Conservation (phyloP, 2,888 invertebrate genomes). For the Aspidapion aeneum region DNA sequence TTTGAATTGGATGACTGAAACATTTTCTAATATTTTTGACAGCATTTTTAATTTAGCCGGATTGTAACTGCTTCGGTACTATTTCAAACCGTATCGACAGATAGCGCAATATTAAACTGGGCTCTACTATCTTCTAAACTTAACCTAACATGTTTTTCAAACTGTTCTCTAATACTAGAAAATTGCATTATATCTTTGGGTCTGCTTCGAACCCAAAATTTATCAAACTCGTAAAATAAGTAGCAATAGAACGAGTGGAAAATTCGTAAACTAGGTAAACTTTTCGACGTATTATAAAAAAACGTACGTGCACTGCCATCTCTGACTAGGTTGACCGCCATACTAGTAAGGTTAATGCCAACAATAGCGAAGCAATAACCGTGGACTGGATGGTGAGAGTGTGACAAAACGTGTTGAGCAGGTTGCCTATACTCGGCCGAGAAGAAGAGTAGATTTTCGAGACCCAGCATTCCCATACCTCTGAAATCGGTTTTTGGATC, state of each 20-base stretch:
- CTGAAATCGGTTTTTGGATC: constrained; percentile 98
- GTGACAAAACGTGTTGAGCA: constrained; percentile 78
- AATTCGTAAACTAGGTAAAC: constrained; percentile 63
- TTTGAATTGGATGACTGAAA: too few species aligned
- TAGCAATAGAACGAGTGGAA: constrained; percentile 95
- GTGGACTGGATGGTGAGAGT: constrained; percentile 84
- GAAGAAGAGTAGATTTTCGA: constrained; percentile 89
- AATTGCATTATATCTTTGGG: constrained; percentile 97
- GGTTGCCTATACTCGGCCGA: constrained; percentile 75
- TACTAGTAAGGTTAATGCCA: constrained; percentile 92
- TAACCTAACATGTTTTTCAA: constrained; percentile 69
- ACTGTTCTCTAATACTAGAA: constrained; percentile 79
- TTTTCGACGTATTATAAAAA: constrained; percentile 77
- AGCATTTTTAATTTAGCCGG: too few species aligned
- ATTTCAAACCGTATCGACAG: constrained; percentile 65
- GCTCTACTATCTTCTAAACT: constrained; percentile 66
- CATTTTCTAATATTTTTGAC: too few species aligned
- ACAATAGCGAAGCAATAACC: constrained; percentile 90
- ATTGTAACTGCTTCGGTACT: too few species aligned
- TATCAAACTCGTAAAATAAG: constrained; percentile 91
- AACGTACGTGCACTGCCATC: constrained; percentile 85
- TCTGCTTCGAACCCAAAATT: constrained; percentile 89
- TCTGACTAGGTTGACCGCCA: constrained; percentile 79
- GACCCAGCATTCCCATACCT: constrained; percentile 93
- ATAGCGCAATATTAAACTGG: constrained; percentile 75